Percentiles rank a stretch among this genome's conserved stretches.
phyloP scores from a whole-genome alignment of 1,140 invertebrate genomes.

The Ostrea denselamellosa region DNA sequence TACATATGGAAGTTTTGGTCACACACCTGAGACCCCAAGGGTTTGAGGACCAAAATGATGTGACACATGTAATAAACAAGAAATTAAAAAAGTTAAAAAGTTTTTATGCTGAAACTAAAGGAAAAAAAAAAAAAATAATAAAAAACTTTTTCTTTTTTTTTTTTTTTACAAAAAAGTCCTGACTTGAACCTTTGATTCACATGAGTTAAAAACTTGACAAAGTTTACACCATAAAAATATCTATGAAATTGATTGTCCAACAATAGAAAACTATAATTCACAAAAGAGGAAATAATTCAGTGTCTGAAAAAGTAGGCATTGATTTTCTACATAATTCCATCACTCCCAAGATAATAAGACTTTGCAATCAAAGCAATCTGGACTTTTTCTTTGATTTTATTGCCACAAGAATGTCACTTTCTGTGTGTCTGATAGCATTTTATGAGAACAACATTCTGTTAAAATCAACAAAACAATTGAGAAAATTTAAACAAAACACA shows the following conservation, averaged over 20 bases:
- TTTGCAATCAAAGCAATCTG: slow-evolving; percentile 3
- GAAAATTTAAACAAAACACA: not conserved
- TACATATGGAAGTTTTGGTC: no score
- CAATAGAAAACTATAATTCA: not conserved
- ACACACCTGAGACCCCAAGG: no score
- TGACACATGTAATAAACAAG: no score
- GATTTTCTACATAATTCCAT: not conserved
- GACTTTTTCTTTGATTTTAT: not conserved
- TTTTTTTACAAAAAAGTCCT: not conserved
- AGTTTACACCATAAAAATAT: not conserved
- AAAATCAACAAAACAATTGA: not conserved
- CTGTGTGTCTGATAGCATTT: not conserved
- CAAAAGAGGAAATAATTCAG: not conserved
- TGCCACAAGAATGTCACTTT: not conserved
- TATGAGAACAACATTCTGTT: not conserved
- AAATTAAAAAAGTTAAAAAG: not conserved
- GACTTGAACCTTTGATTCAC: not conserved
- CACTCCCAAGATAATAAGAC: not conserved
- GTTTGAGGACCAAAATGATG: no score
- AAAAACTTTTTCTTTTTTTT: no score
- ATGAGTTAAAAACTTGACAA: not conserved
- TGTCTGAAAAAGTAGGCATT: not conserved
- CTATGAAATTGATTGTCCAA: not conserved
- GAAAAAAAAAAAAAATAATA: not conserved
- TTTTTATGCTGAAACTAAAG: not conserved